Percentiles rank a stretch among this genome's conserved stretches.
Evolutionary conservation across 2,888 invertebrate species (phyloP).

Genomic region (Lochmaea crataegi): DNA sequence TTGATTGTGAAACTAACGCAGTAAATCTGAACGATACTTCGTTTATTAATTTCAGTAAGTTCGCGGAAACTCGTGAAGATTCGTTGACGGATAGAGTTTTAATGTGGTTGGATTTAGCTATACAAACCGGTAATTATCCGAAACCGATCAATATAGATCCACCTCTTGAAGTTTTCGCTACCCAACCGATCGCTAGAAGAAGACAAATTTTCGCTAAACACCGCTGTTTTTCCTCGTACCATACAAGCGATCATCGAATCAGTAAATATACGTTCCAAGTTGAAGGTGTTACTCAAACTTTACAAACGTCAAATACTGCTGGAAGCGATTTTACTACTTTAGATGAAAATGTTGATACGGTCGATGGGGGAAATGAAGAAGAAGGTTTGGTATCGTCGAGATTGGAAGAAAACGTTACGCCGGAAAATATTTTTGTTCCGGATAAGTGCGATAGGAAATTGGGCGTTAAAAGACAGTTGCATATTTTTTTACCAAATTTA

Average conservation of each 20-base stretch:
- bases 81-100: conserved; percentile 78
- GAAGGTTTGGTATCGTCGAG: conserved; percentile 45
- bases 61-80: conserved; percentile 53
- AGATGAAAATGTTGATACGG: background rate
- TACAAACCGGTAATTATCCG: conserved; percentile 45
- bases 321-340: conserved; percentile 4
- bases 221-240: conserved; percentile 28
- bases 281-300: conserved; percentile 31
- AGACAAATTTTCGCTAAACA: conserved; percentile 27
- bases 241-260: background rate
- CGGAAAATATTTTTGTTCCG: conserved; percentile 33
- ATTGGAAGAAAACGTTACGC: conserved; percentile 41
- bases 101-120: conserved; percentile 83
- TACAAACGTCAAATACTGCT: conserved; percentile 14
- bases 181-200: conserved; percentile 23
- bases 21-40: conserved; percentile 25
- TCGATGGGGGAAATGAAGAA: conserved; percentile 29
- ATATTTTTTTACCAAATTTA: conserved; percentile 79
- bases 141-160: conserved; percentile 21
- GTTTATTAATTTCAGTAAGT: conserved; percentile 30
- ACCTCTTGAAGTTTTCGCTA: conserved; percentile 10
- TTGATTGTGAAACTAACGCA: conserved; percentile 17
- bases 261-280: conserved; percentile 24
- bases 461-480: conserved; percentile 71
- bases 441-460: conserved; percentile 23